These are phyloP conservation scores for Antechinus stuartii DNA, from an alignment of 2,113 vertebrate genomes.

Conservation along the genomic window DNA sequence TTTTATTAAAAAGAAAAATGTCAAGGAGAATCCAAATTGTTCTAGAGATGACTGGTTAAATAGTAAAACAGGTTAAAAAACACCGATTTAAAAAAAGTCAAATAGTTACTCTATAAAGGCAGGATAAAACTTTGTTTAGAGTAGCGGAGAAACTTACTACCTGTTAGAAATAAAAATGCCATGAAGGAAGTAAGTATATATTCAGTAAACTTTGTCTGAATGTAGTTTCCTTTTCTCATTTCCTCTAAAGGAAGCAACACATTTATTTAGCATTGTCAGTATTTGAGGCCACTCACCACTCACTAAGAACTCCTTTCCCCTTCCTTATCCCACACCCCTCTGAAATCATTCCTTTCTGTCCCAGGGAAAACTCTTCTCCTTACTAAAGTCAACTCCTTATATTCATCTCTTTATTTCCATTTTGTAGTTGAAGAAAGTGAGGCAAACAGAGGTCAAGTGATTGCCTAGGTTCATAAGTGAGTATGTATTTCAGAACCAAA, in stretches of 20 bases:
- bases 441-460: too few species aligned
- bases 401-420: background rate
- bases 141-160: background rate
- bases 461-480: background rate
- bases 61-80: background rate
- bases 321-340: background rate
- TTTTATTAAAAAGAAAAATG: constrained; percentile 66
- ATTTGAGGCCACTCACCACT: background rate
- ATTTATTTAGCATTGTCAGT: background rate
- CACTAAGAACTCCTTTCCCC: background rate
- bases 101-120: background rate
- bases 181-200: background rate
- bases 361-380: background rate
- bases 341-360: background rate
- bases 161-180: constrained; percentile 14
- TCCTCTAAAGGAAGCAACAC: background rate
- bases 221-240: background rate
- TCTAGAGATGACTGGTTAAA: background rate
- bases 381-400: background rate
- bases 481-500: background rate
- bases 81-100: too few species aligned
- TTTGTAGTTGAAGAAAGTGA: background rate
- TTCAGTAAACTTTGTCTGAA: background rate
- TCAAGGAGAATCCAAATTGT: background rate
- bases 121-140: background rate